These are phyloP conservation scores for Heteractis magnifica DNA, from an alignment of 92 coral and sea anemone species.

Conservation along the genomic window DNA sequence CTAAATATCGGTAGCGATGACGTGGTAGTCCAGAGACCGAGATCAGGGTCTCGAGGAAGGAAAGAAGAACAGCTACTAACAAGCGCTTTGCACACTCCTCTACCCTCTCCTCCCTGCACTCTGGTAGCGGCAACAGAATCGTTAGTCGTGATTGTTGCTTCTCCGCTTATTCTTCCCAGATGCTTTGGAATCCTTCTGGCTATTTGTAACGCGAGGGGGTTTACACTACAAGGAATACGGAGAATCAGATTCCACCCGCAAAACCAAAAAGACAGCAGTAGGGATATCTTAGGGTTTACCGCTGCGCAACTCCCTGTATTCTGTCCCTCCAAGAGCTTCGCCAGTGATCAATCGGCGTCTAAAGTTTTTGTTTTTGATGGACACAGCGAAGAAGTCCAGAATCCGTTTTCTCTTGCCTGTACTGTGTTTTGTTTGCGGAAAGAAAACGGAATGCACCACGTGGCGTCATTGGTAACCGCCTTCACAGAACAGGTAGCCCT, in stretches of 20 bases:
- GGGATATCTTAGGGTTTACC: slow-evolving; percentile 70
- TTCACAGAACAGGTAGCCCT: slow-evolving; percentile 35
- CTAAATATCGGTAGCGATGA: slow-evolving; percentile 58
- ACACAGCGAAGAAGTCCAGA: not conserved
- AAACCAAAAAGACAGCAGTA: slow-evolving; percentile 40
- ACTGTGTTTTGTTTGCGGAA: slow-evolving; percentile 72
- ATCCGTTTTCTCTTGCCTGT: slow-evolving; percentile 40
- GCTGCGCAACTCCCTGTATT: slow-evolving; percentile 70
- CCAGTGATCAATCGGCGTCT: slow-evolving; percentile 3
- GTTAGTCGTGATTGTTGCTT: slow-evolving; percentile 58
- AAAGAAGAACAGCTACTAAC: slow-evolving; percentile 50
- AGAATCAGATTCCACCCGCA: slow-evolving; percentile 65
- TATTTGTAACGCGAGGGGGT: slow-evolving; percentile 74
- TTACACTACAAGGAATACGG: slow-evolving; percentile 65
- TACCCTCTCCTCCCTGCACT: slow-evolving; percentile 81
- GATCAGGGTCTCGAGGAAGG: slow-evolving; percentile 37
- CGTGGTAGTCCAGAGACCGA: slow-evolving; percentile 15
- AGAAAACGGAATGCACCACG: slow-evolving; percentile 86
- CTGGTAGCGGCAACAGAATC: slow-evolving; percentile 71
- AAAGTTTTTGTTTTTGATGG: slow-evolving; percentile 36
- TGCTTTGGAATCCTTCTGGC: slow-evolving; percentile 69
- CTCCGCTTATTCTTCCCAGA: slow-evolving; percentile 79
- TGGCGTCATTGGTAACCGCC: slow-evolving; percentile 41
- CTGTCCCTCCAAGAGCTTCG: slow-evolving; percentile 59
- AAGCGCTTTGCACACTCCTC: slow-evolving; percentile 56